Evolutionary conservation across 2,797 vertebrate species (phyloP), one percentile per base, ranked within the genome.

Genomic region (Iguana delicatissima): DNA sequence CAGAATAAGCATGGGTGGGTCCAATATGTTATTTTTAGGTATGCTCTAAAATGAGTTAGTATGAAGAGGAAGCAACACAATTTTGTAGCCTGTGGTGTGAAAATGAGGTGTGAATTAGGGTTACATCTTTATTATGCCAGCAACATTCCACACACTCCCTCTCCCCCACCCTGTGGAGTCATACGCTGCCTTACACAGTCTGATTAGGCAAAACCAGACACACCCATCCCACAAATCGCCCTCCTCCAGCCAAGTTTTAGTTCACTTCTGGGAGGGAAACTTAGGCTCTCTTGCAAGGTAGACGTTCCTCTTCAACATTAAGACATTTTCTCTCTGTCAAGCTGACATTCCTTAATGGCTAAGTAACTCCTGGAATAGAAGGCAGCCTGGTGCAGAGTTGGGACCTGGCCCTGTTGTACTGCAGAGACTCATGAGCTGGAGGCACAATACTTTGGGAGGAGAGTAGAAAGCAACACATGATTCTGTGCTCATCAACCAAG

Each of bases 81-180:
- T 96, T 96, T 84, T 93, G 95, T 95, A 96, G 96, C 96, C 95
- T 92, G 94, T 95, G 94, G 96, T 95, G 93, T 89, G 95, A 14
- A 89, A 24, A 92, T 57, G 92, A 91, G 96, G 93, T 80, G 29
- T 95, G 94, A 95, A 94, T 90, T 85, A 91, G 95, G 94, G 94
- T 94, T 94, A 95, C 88, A 93, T 85, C 93, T 38, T 95, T 92
- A 92, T 93, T 83, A 90, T 94, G 93, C 91, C 91, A 95, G 86
- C 92, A 91, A 92, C 13, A 85, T 52, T 89, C 95, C 91, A 90
- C 92, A 95, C 93, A 92, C 93, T 86, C 90, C 72, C 86, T 87
- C 89, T 95, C 14, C 76, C 94, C 94, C 95, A 95, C 93, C 95
- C 95, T 93, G 91, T 81, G 92, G 86, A 96, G 93, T 96, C 96